Conservation (phyloP, 1,140 invertebrate species). For the Magallana angulata region DNA sequence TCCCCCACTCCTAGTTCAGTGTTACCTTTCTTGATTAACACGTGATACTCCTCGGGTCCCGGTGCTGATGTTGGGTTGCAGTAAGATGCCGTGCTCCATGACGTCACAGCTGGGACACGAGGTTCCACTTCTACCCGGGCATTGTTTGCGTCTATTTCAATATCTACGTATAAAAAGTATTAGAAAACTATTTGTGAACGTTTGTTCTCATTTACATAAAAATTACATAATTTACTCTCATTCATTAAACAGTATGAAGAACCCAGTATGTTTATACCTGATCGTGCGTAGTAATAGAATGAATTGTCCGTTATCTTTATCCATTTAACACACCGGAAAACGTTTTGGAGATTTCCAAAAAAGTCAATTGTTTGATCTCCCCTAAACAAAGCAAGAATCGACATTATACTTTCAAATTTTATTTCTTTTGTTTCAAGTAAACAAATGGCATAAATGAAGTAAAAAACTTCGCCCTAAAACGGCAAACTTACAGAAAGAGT, state of each 20-base stretch:
- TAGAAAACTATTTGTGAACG: no score
- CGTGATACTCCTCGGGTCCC: slow-evolving; percentile 39
- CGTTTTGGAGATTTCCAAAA: no score
- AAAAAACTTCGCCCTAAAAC: no score
- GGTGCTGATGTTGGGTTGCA: slow-evolving; percentile 36
- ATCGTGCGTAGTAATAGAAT: slow-evolving; percentile 39
- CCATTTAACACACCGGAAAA: slow-evolving; percentile 47
- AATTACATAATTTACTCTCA: not conserved
- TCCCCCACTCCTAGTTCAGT: no score
- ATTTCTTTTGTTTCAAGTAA: not conserved
- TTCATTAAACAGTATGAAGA: no score
- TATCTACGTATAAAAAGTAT: slow-evolving; percentile 31
- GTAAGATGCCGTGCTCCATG: slow-evolving; percentile 28
- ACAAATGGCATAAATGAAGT: not conserved
- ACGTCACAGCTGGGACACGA: not conserved
- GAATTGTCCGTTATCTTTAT: slow-evolving; percentile 43
- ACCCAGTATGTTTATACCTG: not conserved
- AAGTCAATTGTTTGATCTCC: slow-evolving; percentile 45
- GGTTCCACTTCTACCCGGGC: slow-evolving; percentile 2
- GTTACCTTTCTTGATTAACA: slow-evolving; percentile 43
- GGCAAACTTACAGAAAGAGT: not conserved
- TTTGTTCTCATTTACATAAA: no score
- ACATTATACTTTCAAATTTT: not conserved
- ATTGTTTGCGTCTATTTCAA: slow-evolving; percentile 41
- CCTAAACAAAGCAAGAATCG: not conserved